A percentile compares a stretch with the other conserved stretches of the same genome.
phyloP scores from a whole-genome alignment of 2,797 vertebrate genomes.

The Triplophysa bombifrons region DNA sequence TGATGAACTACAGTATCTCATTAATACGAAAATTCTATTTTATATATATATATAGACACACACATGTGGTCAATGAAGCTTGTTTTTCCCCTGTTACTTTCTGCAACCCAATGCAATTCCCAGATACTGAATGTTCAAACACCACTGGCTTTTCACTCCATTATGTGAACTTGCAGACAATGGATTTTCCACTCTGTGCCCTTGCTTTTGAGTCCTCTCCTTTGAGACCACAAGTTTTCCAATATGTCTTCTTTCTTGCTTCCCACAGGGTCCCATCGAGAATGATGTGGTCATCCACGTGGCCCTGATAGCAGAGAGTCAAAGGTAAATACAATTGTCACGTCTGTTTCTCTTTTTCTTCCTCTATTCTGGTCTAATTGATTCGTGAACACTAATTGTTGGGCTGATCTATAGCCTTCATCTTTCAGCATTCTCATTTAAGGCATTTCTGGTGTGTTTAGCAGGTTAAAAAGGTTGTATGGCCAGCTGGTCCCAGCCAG shows the following conservation, averaged over 20 bases:
- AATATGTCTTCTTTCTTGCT: conserved; percentile 38
- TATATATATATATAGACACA: too few species aligned
- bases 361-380: neutral
- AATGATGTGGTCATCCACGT: conserved; percentile 94
- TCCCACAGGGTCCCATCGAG: conserved; percentile 89
- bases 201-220: conserved; percentile 18
- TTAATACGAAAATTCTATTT: neutral
- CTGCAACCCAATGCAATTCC: neutral
- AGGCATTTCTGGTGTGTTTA: conserved; percentile 23
- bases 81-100: neutral
- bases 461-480: conserved; percentile 55
- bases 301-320: conserved; percentile 93
- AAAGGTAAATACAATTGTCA: conserved; percentile 81
- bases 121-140: neutral
- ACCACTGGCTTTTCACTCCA: conserved; percentile 20
- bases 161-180: conserved; percentile 31
- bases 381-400: conserved; percentile 31
- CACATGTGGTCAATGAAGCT: neutral
- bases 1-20: too few species aligned
- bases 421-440: conserved; percentile 42
- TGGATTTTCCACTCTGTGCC: conserved; percentile 30
- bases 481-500: conserved; percentile 56
- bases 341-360: neutral
- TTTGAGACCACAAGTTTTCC: conserved; percentile 6
- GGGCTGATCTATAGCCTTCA: conserved; percentile 13